Base-by-base conservation (phyloP, 2,113 vertebrate species). In the Chionodraco myersi region DNA sequence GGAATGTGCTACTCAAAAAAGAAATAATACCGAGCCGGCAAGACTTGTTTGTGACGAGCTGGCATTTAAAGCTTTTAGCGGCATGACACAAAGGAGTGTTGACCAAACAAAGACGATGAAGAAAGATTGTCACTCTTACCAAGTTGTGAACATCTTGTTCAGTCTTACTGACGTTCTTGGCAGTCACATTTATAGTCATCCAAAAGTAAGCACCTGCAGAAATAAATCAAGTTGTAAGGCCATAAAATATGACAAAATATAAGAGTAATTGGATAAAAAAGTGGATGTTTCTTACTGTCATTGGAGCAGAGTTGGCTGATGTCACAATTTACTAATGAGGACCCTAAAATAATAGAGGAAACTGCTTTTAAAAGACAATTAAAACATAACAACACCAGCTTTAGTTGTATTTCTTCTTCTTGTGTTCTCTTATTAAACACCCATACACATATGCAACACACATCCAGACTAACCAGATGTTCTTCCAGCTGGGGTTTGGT, bases 121-220 rank as follows among this genome's bases (percentile, higher is more conserved):
- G 6, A 0, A 23, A 79, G 5, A 21, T 16, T 30, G 45, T n/a
- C 30, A 49, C 34, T 72, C 88, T 79, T 82, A 95, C 93, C 91
- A 88, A 64, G 2, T 11, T 14, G 5, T 23, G 5, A 53, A 93
- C 73, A 0, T 87, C 59, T 18, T 51, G 1, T 51, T 89, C 66
- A 1, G 49, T 60, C 53, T 45, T 23, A 5, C 5, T 54, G 53
- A 6, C 13, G 0, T 45, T 44, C 1, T 0, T 1, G 1, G 41
- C 52, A 1, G 73, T 16, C 41, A 91, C 88, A 13, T 6, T 58
- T 5, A 93, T n/a, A 10, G 68, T 13, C 86, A 92, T 92, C 92
- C 88, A 94, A 54, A 88, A 95, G 49, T 88, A 89, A n/a, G 88
- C 79, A 57, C 47, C 94, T 95, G 83, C 48, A 48, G 77, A 66